phyloP scores from a whole-genome alignment of 2,113 vertebrate genomes.

The Rhinogobius similis region DNA sequence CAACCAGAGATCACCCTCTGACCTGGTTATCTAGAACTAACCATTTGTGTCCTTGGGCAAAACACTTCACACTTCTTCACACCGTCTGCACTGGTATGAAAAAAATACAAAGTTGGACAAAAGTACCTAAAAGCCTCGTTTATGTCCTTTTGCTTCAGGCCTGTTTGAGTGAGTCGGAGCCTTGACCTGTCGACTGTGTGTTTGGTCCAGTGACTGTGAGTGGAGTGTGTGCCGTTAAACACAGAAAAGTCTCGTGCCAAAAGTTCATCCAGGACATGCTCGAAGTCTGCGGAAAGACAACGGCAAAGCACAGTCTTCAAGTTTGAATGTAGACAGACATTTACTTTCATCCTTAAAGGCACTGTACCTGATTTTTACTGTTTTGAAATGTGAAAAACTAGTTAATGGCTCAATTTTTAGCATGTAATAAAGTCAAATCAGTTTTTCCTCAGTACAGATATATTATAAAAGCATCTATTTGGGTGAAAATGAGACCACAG shows the following conservation, averaged over 20 bases:
- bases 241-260: conserved; percentile 18
- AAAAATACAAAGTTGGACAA: background rate
- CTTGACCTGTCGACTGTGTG: conserved; percentile 41
- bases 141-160: background rate
- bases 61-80: background rate
- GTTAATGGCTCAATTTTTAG: no score
- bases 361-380: no score
- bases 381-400: no score
- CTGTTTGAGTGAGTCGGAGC: background rate
- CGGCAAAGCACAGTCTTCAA: conserved; percentile 45
- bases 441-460: no score
- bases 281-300: conserved; percentile 14
- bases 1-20: no score
- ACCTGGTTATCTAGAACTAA: no score
- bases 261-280: conserved; percentile 3
- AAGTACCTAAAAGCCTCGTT: background rate
- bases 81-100: background rate
- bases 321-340: no score
- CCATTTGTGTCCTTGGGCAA: background rate
- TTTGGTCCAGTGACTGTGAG: conserved; percentile 22
- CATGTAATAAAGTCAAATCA: no score
- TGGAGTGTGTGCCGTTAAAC: conserved; percentile 9
- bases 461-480: no score
- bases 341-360: no score
- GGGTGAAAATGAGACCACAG: no score